Evolutionary conservation across 2,113 vertebrate species (phyloP).

Genomic region (Todiramphus saurophagus): DNA sequence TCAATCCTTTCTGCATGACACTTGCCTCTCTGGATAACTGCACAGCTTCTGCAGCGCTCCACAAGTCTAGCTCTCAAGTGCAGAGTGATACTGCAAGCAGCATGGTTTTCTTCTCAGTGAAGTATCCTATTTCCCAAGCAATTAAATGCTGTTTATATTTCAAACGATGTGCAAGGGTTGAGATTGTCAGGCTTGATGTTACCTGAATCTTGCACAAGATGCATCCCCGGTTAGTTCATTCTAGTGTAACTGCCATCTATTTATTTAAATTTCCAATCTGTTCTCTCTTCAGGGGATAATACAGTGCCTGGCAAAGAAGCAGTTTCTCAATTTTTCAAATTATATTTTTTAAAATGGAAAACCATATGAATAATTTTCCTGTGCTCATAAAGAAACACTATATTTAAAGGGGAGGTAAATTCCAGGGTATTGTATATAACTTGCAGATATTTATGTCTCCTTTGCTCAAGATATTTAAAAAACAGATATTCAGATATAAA

Average conservation of each 20-base stretch:
- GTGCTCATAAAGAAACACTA: background rate
- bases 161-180: slow-evolving; percentile 43
- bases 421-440: background rate
- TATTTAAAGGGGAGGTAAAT: background rate
- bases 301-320: slow-evolving; percentile 59
- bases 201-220: slow-evolving; percentile 69
- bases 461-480: slow-evolving; percentile 35
- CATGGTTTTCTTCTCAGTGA: slow-evolving; percentile 48
- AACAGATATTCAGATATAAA: background rate
- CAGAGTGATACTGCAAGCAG: background rate
- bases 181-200: slow-evolving; percentile 67
- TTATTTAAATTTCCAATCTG: slow-evolving; percentile 80
- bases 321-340: slow-evolving; percentile 64
- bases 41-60: background rate
- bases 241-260: slow-evolving; percentile 69
- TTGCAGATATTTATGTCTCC: background rate
- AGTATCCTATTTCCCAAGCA: slow-evolving; percentile 60
- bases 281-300: slow-evolving; percentile 76
- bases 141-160: slow-evolving; percentile 76
- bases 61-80: background rate
- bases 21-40: background rate
- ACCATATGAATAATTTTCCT: slow-evolving; percentile 29
- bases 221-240: slow-evolving; percentile 55
- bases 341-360: slow-evolving; percentile 60
- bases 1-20: background rate